Base-by-base conservation (phyloP, 2,888 invertebrate genomes). In the Choristoneura rosaceana region DNA sequence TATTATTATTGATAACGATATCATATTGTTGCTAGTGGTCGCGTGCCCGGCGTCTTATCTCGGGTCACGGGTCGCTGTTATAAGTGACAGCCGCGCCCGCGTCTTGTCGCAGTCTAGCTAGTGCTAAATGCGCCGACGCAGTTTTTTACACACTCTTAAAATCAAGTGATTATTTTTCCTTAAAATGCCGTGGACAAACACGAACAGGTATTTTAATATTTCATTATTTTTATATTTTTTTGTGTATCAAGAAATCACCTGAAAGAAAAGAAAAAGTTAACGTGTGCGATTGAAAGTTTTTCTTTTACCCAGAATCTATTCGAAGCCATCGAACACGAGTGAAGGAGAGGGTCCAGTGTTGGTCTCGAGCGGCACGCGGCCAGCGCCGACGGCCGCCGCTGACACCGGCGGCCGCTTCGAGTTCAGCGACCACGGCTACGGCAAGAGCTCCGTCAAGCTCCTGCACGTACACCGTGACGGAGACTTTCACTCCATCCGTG, bases 371-470 rank as follows among this genome's bases (percentile, higher is more conserved):
- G 82, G 60, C 33, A 75, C 86, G 43, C 79, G 81, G 45, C 73
- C 81, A 10, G 84, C 84, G 47, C 82, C 82, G 69, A 93, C 93
- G 14, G 94, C 92, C 14, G 87, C 93, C 7, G 87, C 88, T 1
- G 94, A 94, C 76, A 85, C 94, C 12, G 92, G 92, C 43, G 94
- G 94, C 71, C 91, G 95, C 73, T 96, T 95, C 83, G 95, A 95
- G 81, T 92, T 96, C 71, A 95, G 95, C 74, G 94, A 96, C 77
- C 95, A 96, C 76, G 96, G 96, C 15, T 97, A 96, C 83, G 97
- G 97, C 64, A 97, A 97, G 90, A 95, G 96, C 84, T 94, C 95
- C 78, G 96, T 97, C 7, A 97, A 97, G 83, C 91, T 97, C 10
- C 90, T 97, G 74, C 96, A 97, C 83, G 96, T 97, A 4, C 94